phyloP scores from a whole-genome alignment of 2,797 vertebrate species.

The Dryobates pubescens region DNA sequence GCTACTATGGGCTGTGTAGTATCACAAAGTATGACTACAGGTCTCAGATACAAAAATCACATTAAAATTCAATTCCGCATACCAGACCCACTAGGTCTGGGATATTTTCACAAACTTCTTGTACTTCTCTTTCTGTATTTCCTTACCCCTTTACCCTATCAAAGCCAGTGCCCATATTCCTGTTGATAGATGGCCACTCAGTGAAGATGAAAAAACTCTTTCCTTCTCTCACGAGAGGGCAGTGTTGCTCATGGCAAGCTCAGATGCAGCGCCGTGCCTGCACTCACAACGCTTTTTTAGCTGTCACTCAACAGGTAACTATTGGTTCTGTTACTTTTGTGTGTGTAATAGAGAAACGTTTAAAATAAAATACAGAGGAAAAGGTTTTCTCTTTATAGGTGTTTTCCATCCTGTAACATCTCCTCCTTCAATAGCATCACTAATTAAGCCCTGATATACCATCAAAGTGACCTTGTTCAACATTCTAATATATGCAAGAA shows the following conservation, averaged over 20 bases:
- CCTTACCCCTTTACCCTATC: neutral
- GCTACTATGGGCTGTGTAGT: neutral
- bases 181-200: rapidly evolving
- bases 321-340: neutral
- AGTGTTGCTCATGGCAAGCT: neutral
- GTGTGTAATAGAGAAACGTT: neutral
- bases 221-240: conserved; percentile 1
- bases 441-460: neutral
- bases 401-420: neutral
- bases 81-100: neutral
- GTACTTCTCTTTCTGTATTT: neutral
- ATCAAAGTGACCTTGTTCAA: neutral
- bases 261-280: rapidly evolving
- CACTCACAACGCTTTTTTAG: rapidly evolving
- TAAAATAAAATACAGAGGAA: neutral
- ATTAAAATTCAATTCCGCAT: neutral
- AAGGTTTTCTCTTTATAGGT: neutral
- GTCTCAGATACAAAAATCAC: neutral
- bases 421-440: neutral
- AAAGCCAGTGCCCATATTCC: neutral
- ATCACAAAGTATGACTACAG: neutral
- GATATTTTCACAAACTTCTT: neutral
- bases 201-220: neutral
- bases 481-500: neutral
- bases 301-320: neutral